A percentile compares a stretch with the other conserved stretches of the same genome.
phyloP scores from a whole-genome alignment of 1,140 invertebrate genomes.

The Adoxophyes honmai region DNA sequence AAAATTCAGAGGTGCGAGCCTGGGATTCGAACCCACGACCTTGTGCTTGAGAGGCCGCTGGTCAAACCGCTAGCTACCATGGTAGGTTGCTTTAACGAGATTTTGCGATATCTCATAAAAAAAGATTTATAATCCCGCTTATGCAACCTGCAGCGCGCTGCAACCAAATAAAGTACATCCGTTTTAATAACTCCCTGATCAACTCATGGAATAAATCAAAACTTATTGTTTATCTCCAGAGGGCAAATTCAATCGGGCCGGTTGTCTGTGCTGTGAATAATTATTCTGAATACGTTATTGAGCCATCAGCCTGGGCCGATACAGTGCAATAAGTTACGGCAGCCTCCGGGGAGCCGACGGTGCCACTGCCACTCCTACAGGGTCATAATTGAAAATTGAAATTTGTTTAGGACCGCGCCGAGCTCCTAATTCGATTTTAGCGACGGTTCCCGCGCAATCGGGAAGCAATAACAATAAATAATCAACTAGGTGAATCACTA shows the following conservation, averaged over 20 bases:
- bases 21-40: too few relatives aligned
- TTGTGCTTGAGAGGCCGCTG: too few relatives aligned
- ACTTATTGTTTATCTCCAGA: slow-evolving; percentile 43
- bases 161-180: not conserved
- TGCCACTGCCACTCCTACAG: slow-evolving; percentile 40
- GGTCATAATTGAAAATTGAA: slow-evolving; percentile 73
- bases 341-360: slow-evolving; percentile 46
- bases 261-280: slow-evolving; percentile 39
- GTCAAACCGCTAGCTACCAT: too few relatives aligned
- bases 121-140: slow-evolving; percentile 29
- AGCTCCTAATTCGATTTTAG: slow-evolving; percentile 65
- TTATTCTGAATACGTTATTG: slow-evolving; percentile 69
- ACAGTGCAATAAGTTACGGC: slow-evolving; percentile 59
- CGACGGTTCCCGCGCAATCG: slow-evolving; percentile 51
- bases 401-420: slow-evolving; percentile 70
- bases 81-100: too few relatives aligned
- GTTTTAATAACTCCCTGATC: slow-evolving; percentile 15
- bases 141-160: slow-evolving; percentile 10
- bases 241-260: slow-evolving; percentile 48
- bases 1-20: too few relatives aligned
- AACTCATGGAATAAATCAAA: slow-evolving; percentile 36
- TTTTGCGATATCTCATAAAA: slow-evolving; percentile 33
- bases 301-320: slow-evolving; percentile 39
- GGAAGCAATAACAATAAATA: slow-evolving; percentile 64
- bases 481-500: slow-evolving; percentile 34